Base-by-base conservation (phyloP, 2,113 vertebrate genomes). In the Panthera uncia region DNA sequence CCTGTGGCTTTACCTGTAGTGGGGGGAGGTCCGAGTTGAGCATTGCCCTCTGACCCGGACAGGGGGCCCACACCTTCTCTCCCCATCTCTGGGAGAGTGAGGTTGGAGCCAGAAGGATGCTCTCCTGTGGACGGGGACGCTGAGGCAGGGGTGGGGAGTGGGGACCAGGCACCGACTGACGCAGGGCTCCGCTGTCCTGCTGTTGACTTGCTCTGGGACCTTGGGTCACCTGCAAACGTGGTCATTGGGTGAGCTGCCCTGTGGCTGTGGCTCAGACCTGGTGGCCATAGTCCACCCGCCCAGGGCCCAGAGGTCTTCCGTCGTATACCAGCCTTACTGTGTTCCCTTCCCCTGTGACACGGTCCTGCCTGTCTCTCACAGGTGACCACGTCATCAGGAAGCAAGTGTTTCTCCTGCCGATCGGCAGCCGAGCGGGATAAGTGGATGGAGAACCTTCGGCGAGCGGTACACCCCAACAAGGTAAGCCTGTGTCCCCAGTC, bases 381-480 rank as follows among this genome's bases (percentile, higher is more conserved):
- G 99, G 99, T 99, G 98, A 99, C 99, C 45, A 99, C 99, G 88
- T 99, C 99, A 55, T 99, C 99, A 45, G 99, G 99, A 97, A 99
- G 99, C 97, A 99, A 99, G 98, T 99, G 99, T 98, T 99, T 99
- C 98, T 99, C 99, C 57, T 99, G 99, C 95, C 99, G 99, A 23
- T 99, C 99, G 1, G 99, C 99, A 71, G 99, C 99, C 4, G 99
- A 99, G 98, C 99, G 99, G 97, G 99, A 99, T 99, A 99, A 99
- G 99, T 99, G 99, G 99, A 99, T 99, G 99, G 99, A 99, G 98
- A 99, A 99, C 98, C 98, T 99, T 98, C 99, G 99, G 97, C 99
- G 99, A 96, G 99, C 99, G 0, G 99, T 99, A 89, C 99, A 99
- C 97, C 99, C 99, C 74, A 99, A 99, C 98, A 99, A 99, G 99